phyloP scores from a whole-genome alignment of 2,113 vertebrate genomes.

The Phrynosoma platyrhinos region DNA sequence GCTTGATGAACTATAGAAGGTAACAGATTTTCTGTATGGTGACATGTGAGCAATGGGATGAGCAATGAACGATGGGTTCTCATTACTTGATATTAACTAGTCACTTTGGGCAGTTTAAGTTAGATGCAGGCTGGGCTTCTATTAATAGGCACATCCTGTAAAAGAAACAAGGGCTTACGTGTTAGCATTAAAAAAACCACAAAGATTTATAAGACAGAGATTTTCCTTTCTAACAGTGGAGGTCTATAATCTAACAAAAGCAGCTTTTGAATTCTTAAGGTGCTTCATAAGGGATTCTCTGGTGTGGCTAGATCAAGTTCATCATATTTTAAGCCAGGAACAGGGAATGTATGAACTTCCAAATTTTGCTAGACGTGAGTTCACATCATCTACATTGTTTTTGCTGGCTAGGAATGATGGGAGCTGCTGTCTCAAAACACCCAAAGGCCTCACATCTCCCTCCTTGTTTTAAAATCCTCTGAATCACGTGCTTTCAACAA shows the following conservation, averaged over 20 bases:
- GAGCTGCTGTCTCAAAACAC: too few relatives aligned
- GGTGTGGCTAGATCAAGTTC: too few relatives aligned
- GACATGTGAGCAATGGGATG: constrained; percentile 39
- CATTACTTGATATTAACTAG: constrained; percentile 59
- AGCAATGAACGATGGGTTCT: constrained; percentile 53
- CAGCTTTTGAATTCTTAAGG: not conserved
- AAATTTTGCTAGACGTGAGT: not conserved
- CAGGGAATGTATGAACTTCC: not conserved
- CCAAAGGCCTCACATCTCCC: not conserved
- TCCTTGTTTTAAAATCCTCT: not conserved
- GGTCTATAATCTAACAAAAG: constrained; percentile 33
- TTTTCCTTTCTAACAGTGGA: constrained; percentile 12
- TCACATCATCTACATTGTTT: not conserved
- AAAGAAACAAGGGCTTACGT: constrained; percentile 55
- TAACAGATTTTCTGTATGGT: constrained; percentile 48
- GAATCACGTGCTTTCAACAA: not conserved
- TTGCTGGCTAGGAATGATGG: not conserved
- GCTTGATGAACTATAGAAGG: constrained; percentile 55
- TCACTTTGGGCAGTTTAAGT: constrained; percentile 54
- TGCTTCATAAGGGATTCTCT: not conserved
- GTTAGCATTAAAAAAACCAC: not conserved
- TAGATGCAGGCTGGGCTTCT: constrained; percentile 48
- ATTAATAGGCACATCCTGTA: constrained; percentile 36
- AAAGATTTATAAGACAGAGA: constrained; percentile 23
- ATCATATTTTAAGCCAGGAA: too few relatives aligned